Evolutionary conservation across 2,113 vertebrate species (phyloP), one percentile per base, ranked within the genome.

Genomic region (Puntigrus tetrazona): DNA sequence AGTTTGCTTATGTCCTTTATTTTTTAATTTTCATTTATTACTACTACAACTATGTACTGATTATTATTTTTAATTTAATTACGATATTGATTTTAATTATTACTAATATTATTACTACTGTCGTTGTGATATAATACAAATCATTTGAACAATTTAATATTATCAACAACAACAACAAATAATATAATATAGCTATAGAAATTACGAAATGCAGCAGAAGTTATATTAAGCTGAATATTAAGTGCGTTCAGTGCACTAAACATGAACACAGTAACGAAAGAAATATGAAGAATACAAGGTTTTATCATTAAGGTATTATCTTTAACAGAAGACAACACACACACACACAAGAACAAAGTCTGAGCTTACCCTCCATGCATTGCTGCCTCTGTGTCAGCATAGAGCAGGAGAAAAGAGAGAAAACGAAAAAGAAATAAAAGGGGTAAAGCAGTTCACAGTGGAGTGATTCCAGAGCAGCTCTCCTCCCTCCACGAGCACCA

Each of bases 381-480:
- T 41, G n/a, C 57, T 59, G 9, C 34, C 7, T n/a, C 75, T 73
- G 69, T 20, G 14, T 61, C 77, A 43, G n/a, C 36, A 78, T 11
- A 29, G n/a, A 27, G 77, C 34, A 78, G n/a, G 55, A 61, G 25
- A 57, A 50, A 75, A 18, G 6, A 25, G 11, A 63, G 59, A 67
- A 43, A 73, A 73, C 7, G 38, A 20, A 20, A 86, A 80, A 87
- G 88, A 81, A 89, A 86, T 78, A 85, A 82, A 87, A 29, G 61
- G 77, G 57, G 80, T 74, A 73, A 67, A 77, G 70, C 70, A 45
- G 38, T 73, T 73, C 70, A 45, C 38, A 73, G 70, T 45, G 70
- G 70, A 73, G n/a, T 3, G 11, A 72, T 50, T 47, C 76, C 72
- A 77, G n/a, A 67, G 57, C 29, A 20, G 76, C 31, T 7, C 82